These are phyloP conservation scores for Hemichromis elongatus DNA, from an alignment of 2,113 vertebrate genomes.

Conservation along the genomic window DNA sequence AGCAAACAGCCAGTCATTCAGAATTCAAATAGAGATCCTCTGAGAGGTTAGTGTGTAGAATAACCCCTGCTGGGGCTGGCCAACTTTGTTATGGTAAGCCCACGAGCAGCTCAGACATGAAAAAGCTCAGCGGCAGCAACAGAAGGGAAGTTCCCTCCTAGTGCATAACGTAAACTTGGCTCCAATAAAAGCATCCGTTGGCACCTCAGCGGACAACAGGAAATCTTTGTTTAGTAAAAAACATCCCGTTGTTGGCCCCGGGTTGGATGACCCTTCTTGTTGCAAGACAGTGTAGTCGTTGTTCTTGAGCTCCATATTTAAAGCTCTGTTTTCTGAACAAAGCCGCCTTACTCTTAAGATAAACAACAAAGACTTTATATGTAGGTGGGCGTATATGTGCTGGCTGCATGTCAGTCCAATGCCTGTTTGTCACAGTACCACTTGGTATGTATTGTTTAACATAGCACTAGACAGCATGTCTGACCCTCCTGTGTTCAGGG, in stretches of 20 bases:
- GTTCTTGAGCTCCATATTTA: conserved; percentile 27
- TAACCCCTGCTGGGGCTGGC: not conserved
- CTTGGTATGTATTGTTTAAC: conserved; percentile 46
- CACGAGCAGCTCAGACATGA: conserved; percentile 49
- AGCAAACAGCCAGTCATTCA: not conserved
- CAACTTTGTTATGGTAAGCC: conserved; percentile 39
- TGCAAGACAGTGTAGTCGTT: not conserved
- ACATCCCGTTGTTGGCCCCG: conserved; percentile 64
- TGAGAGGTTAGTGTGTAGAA: not conserved
- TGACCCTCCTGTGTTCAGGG: not conserved
- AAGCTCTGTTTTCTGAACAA: conserved; percentile 34
- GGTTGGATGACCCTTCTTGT: conserved; percentile 41
- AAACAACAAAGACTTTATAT: conserved; percentile 37
- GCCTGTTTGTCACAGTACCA: conserved; percentile 4
- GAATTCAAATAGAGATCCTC: not conserved
- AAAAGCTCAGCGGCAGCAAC: conserved; percentile 31
- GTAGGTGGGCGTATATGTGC: not conserved
- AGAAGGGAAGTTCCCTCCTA: conserved; percentile 70
- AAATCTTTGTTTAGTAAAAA: conserved; percentile 71
- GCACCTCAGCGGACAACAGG: conserved; percentile 78
- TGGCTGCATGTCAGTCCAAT: conserved; percentile 8
- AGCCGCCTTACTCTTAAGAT: conserved; percentile 33
- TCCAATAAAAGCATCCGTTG: conserved; percentile 77
- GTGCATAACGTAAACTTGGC: conserved; percentile 72
- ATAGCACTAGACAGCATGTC: not conserved